Evolutionary conservation across 1,140 invertebrate genomes (phyloP).

Genomic region (Ruditapes philippinarum): DNA sequence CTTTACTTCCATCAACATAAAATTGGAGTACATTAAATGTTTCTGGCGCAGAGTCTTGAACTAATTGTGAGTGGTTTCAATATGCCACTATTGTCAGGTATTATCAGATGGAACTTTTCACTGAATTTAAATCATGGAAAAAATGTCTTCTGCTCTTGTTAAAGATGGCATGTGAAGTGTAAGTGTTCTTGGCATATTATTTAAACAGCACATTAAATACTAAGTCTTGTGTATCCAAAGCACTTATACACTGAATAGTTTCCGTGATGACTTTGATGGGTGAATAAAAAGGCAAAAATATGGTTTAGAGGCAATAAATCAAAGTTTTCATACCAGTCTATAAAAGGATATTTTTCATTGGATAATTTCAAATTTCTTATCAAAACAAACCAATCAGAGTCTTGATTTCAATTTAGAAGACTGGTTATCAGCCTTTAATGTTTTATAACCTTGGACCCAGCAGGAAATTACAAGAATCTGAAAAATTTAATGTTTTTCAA

Average conservation of each 20-base stretch:
- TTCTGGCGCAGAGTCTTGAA: not conserved
- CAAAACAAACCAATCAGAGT: too few relatives aligned
- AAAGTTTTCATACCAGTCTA: too few relatives aligned
- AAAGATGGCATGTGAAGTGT: slow-evolving; percentile 17
- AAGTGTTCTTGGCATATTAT: slow-evolving; percentile 19
- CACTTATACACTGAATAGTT: not conserved
- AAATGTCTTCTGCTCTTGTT: not conserved
- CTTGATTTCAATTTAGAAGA: too few relatives aligned
- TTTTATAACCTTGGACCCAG: too few relatives aligned
- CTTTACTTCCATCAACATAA: slow-evolving; percentile 18
- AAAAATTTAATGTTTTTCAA: too few relatives aligned
- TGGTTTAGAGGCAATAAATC: too few relatives aligned
- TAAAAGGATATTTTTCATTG: too few relatives aligned
- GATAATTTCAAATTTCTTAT: too few relatives aligned
- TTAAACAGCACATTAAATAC: not conserved
- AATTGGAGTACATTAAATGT: not conserved
- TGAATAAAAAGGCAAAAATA: too few relatives aligned
- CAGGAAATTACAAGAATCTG: too few relatives aligned
- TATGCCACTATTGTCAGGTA: slow-evolving; percentile 18
- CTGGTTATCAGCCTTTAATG: too few relatives aligned
- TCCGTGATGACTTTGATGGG: too few relatives aligned
- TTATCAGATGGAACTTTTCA: slow-evolving; percentile 32
- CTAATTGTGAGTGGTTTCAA: slow-evolving; percentile 27
- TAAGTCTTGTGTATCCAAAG: not conserved
- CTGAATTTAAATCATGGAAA: slow-evolving; percentile 14